These are phyloP conservation scores for Drosophila melanica DNA, from an alignment of 1,140 invertebrate genomes.

Conservation along the genomic window DNA sequence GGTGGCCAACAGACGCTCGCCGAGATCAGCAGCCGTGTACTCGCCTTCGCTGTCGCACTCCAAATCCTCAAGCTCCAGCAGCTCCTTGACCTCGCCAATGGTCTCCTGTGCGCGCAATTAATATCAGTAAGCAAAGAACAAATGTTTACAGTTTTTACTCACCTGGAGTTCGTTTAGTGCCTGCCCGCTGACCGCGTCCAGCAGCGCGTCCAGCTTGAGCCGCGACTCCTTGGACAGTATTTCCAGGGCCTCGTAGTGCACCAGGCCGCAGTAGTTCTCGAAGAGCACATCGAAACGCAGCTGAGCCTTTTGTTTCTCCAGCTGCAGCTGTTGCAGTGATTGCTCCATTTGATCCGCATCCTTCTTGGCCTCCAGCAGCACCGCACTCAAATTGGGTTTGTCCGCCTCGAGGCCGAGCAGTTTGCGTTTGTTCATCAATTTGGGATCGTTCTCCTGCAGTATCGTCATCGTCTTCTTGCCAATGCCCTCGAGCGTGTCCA, in stretches of 20 bases:
- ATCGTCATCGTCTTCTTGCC: constrained; percentile 97
- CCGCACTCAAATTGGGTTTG: constrained; percentile 86
- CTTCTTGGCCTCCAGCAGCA: constrained; percentile 92
- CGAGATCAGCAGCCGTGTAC: constrained; percentile 85
- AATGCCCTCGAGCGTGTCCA: constrained; percentile 95
- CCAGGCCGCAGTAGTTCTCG: constrained; percentile 94
- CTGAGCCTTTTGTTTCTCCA: constrained; percentile 86
- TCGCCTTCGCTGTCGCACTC: constrained; percentile 85
- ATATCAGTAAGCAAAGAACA: not conserved
- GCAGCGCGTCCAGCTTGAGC: constrained; percentile 88
- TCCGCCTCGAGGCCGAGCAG: constrained; percentile 88
- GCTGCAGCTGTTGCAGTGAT: constrained; percentile 85
- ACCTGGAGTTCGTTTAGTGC: constrained; percentile 87
- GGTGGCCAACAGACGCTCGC: constrained; percentile 85
- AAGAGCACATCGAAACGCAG: constrained; percentile 93
- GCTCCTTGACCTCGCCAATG: constrained; percentile 90
- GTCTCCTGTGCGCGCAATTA: constrained; percentile 85
- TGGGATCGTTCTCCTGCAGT: constrained; percentile 94
- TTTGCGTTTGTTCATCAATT: constrained; percentile 92
- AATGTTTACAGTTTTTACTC: not conserved
- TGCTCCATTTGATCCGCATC: constrained; percentile 89
- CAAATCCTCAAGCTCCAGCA: constrained; percentile 90
- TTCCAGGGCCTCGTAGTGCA: constrained; percentile 95
- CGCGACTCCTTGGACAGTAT: constrained; percentile 93
- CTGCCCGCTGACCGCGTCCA: constrained; percentile 85